phyloP scores from a whole-genome alignment of 2,113 vertebrate genomes.

The Numida meleagris region DNA sequence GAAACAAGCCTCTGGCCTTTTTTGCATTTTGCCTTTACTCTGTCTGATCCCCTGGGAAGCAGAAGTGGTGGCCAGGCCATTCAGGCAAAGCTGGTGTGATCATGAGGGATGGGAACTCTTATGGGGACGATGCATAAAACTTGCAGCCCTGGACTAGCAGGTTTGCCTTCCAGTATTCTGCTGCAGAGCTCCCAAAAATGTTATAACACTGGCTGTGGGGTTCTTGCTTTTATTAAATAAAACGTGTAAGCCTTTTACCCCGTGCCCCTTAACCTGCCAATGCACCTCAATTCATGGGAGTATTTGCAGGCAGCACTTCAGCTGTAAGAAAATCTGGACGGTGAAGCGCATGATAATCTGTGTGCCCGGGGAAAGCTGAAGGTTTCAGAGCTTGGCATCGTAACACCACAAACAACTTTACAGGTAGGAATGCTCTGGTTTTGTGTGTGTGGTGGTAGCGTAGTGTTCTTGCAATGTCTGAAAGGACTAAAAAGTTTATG shows the following conservation, averaged over 20 bases:
- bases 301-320: neutral
- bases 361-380: neutral
- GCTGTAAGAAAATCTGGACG: neutral
- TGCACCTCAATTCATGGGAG: neutral
- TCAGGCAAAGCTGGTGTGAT: neutral
- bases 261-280: neutral
- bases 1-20: neutral
- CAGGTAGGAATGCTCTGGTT: neutral
- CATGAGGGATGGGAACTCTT: accelerated
- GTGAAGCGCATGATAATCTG: neutral
- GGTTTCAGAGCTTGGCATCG: neutral
- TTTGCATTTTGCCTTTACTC: neutral
- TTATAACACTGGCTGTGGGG: neutral
- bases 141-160: neutral
- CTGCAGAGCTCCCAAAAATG: neutral
- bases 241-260: neutral
- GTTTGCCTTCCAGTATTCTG: neutral
- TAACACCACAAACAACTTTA: neutral
- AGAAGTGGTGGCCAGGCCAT: accelerated
- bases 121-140: accelerated
- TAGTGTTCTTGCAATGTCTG: neutral
- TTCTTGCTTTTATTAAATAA: neutral
- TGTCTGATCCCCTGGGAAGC: neutral
- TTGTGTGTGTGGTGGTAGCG: neutral
- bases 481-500: neutral